Base-by-base conservation (phyloP, 1,140 invertebrate species). In the Melitaea cinxia region DNA sequence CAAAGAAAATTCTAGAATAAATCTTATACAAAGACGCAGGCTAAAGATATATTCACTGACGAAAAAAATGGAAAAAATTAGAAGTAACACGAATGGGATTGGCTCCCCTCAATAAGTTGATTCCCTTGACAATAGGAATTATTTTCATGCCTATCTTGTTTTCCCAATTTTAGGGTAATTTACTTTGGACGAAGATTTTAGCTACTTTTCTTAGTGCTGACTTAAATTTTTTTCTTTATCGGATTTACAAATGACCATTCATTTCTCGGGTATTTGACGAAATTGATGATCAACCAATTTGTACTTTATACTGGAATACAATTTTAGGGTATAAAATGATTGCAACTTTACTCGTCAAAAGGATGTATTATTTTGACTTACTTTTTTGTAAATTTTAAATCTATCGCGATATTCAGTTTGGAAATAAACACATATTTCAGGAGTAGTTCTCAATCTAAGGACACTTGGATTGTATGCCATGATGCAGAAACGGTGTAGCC, bases 131-230 rank as follows among this genome's bases (percentile, higher is more conserved):
- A 86, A 84, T 83, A 71, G 65, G 81, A 83, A 84, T 83, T 86
- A 82, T 80, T 82, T 78, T 77, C 75, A 78, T 80, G 73, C 82
- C 80, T 76, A 82, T 83, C 81, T 80, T 80, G 80, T 83, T 85
- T 80, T 82, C 77, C 74, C 80, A 82, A 84, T 83, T 85, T 77
- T 73, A 66, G 58, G 72, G 77, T 75, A 83, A 85, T 85, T 80
- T 82, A 73, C 76, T 83, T 80, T 72, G 65, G 65, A 69, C 61
- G 57, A 35, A 52, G 54, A 60, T 42, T 59, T 53, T 59, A 47
- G 56, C 45, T 45, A 39, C 30, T 49, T 56, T 56, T 42, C 55
- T 35, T 57, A 21, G 62, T 26, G 19, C 45, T 49, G 58, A 37
- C 28, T 58, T 33, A 52, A 60, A 52, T 52, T 33, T 24, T 59